Base-by-base conservation (phyloP, 2,888 invertebrate genomes). In the Athetis lepigone region DNA sequence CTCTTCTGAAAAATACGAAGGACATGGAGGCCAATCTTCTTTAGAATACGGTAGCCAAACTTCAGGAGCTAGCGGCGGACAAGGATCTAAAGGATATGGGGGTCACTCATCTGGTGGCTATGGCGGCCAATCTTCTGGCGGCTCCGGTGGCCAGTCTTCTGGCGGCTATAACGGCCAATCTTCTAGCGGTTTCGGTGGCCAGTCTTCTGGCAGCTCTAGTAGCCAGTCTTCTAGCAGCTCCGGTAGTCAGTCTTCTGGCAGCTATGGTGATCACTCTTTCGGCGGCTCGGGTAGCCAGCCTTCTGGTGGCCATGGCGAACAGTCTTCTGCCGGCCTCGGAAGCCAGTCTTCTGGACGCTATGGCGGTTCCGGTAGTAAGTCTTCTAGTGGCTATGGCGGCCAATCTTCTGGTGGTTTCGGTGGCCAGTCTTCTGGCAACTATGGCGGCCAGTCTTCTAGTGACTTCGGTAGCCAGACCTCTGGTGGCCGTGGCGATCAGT, bases 41-140 rank as follows among this genome's bases (percentile, higher is more conserved):
- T 21, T 47, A 7, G 42, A 45, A 5, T 65, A 68, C 7, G 57
- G 33, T n/a, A 25, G 46, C 4, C 46, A 68, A 47, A 13, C 59
- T 7, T 65, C 47, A 21, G 27, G 36, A 0, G 36, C 40, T n/a
- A 13, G 16, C 7, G 19, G 21, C 0, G 67, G 50, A 13, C 61
- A 58, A 3, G 4, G 39, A 43, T 54, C 55, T 19, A 51, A 47
- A 4, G 49, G 57, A 8, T 43, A n/a, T 11, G 64, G 37, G 0
- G 46, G 36, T 8, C 61, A 50, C 4, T 40, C 37, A 9, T 51
- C 68, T 21, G 66, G 51, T 33, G 33, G 16, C 0, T 8, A 9
- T 3, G 19, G 29, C 0, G 8, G 19, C 0, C 52, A 47, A n/a
- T 23, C 51, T 27, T 16, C 23, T 0, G 11, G 27, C 11, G 39